Conservation (phyloP, 2,113 vertebrate species). For the Phainopepla nitens region DNA sequence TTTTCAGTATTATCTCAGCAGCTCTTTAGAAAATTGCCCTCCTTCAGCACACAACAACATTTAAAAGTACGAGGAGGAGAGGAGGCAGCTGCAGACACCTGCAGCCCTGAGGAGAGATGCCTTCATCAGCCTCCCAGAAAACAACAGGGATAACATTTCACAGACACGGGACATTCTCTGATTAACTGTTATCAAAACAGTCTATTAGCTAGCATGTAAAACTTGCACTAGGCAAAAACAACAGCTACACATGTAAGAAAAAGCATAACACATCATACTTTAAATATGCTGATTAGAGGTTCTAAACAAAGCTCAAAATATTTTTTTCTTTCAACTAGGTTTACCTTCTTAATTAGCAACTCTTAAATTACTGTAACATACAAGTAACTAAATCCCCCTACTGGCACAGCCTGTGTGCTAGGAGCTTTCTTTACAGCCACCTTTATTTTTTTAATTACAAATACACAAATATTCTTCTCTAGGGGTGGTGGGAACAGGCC, state of each 20-base stretch:
- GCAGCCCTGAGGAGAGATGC: neutral
- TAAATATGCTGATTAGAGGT: neutral
- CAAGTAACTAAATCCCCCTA: slow-evolving; percentile 28
- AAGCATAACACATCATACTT: neutral
- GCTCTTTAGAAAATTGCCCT: neutral
- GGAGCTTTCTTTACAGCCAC: neutral
- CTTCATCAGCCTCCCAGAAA: neutral
- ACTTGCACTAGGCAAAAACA: neutral
- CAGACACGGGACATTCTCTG: neutral
- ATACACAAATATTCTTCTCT: neutral
- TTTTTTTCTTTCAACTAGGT: neutral
- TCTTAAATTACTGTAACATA: neutral
- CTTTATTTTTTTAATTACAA: neutral
- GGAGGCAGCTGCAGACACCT: neutral
- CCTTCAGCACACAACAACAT: neutral
- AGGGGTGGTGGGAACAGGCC: neutral
- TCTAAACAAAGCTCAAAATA: neutral
- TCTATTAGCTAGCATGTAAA: neutral
- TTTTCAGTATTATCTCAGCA: neutral
- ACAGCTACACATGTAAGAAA: neutral
- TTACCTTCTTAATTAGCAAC: neutral
- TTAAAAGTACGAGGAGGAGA: neutral
- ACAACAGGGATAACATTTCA: neutral
- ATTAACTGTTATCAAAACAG: neutral
- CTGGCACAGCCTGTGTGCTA: neutral